A percentile compares a stretch with the other conserved stretches of the same genome.
Conservation (phyloP, 2,888 invertebrate species). For the Callyntrura sp. region DNA sequence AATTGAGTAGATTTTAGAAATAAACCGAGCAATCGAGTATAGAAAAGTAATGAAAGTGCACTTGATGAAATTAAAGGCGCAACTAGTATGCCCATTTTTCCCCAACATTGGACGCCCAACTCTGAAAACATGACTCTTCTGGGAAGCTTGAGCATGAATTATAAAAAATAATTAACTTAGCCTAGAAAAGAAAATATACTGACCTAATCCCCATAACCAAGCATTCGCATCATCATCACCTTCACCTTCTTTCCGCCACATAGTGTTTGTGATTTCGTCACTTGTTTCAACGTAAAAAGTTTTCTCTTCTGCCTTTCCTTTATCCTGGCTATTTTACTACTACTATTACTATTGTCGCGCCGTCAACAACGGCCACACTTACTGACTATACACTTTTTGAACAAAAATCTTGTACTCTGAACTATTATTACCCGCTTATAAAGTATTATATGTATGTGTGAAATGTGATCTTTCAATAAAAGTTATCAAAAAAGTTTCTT, state of each 20-base stretch:
- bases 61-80: no score
- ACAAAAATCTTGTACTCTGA: conserved; percentile 74
- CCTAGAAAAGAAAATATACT: conserved; percentile 52
- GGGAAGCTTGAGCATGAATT: not conserved
- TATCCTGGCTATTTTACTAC: no score
- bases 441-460: not conserved
- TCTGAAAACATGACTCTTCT: no score
- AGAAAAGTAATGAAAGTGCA: no score
- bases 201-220: conserved; percentile 84
- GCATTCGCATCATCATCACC: conserved; percentile 81
- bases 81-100: no score
- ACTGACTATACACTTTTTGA: conserved; percentile 27
- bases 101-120: no score
- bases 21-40: no score
- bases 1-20: no score
- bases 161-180: not conserved
- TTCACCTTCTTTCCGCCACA: conserved; percentile 82
- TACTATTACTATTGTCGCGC: not conserved
- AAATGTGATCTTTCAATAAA: not conserved
- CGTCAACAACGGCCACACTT: not conserved
- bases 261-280: conserved; percentile 44
- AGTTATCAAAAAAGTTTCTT: not conserved
- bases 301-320: not conserved
- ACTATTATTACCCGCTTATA: conserved; percentile 55
- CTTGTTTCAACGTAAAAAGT: no score